Base-by-base conservation (phyloP, 1,140 invertebrate genomes). In the Lerema accius region DNA sequence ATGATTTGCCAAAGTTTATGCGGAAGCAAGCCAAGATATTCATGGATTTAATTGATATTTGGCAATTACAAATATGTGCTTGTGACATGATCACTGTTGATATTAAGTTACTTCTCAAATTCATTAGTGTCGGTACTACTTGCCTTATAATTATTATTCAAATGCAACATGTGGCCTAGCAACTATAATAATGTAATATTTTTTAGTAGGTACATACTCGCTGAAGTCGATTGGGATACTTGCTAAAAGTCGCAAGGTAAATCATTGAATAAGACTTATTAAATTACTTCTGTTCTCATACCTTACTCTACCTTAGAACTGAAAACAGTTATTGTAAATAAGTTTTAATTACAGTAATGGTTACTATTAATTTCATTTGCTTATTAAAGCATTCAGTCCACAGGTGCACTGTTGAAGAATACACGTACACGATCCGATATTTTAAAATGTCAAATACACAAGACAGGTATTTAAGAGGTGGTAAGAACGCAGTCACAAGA, bases 81-180 rank as follows among this genome's bases (percentile, higher is more conserved):
- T 81, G 69, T 37, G 65, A 78, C 14, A 80, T 84, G 78, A 76
- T 80, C 42, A 56, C 67, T 1, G 68, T 84, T 1, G 73, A 84
- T 45, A 72, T 81, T 11, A 72, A 75, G 4, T 37, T 84, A 15
- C 63, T 82, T 42, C 43, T 81, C 3, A 82, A 80, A 40, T 82
- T 81, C 62, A 63, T 84, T 14, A 79, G 74, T 63, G 67, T 82
- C 13, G 50, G 67, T 13, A 78, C 78, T 9, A 77, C 73, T 0
- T 80, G 76, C 26, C 68, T 82, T 15, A 81, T 84, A 50, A 60
- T 84, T 37, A 65, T 76, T 39, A 70, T 78, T 13, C 80, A 80
- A 69, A 37, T 50, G 2, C 15, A 39, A 11, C 14, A 13, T 5
- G 11, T 32, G 3, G 28, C 9, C 3, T 16, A 49, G 11, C n/a